Evolutionary conservation across 2,113 vertebrate species (phyloP).

Genomic region (Phocoena phocoena): DNA sequence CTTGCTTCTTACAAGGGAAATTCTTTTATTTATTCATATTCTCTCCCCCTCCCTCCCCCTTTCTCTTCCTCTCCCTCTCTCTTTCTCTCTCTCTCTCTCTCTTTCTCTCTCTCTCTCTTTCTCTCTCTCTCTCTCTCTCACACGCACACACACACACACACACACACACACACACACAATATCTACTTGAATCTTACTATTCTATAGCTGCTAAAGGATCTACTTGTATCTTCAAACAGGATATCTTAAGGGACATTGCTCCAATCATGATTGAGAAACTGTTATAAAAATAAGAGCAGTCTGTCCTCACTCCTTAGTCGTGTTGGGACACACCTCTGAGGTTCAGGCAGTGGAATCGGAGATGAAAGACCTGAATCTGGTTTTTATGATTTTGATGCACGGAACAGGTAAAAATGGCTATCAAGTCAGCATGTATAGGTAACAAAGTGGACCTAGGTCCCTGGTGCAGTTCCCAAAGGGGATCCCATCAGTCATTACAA

Average conservation of each 20-base stretch:
- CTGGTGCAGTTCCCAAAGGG: neutral
- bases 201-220: neutral
- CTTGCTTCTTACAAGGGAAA: slow-evolving; percentile 1
- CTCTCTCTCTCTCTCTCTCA: neutral
- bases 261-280: neutral
- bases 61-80: too few species aligned
- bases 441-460: neutral
- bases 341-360: neutral
- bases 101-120: too few species aligned
- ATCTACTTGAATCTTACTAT: neutral
- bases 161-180: neutral
- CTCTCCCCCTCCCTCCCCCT: too few species aligned
- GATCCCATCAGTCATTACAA: neutral
- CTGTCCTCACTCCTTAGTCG: neutral
- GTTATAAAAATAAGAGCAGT: neutral
- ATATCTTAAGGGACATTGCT: neutral
- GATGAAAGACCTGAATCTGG: neutral
- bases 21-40: slow-evolving; percentile 4
- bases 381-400: neutral
- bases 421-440: neutral
- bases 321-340: neutral
- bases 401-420: neutral
- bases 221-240: neutral
- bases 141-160: too few species aligned
- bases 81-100: neutral